Conservation (phyloP, 1,140 invertebrate genomes). For the Polypedilum pembai region DNA sequence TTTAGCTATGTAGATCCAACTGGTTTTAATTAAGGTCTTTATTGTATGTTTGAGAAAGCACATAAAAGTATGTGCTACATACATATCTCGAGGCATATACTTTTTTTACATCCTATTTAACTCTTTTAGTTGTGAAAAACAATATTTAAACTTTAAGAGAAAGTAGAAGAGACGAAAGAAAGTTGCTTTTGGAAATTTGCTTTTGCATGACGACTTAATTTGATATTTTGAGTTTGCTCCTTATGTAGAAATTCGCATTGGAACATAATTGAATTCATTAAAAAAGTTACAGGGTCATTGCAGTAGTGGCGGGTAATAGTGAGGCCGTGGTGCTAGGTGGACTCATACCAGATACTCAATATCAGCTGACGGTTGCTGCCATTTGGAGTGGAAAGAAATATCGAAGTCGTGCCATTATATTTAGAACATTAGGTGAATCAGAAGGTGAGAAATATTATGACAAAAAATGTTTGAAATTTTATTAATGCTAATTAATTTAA, state of each 20-base stretch:
- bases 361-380: slow-evolving; percentile 73
- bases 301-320: slow-evolving; percentile 75
- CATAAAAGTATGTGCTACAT: too few relatives aligned
- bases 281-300: slow-evolving; percentile 78
- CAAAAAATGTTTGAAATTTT: slow-evolving; percentile 1
- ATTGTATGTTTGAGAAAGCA: too few relatives aligned
- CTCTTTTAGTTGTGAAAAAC: too few relatives aligned
- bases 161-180: neutral
- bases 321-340: slow-evolving; percentile 72
- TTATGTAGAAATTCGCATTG: neutral
- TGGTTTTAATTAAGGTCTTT: too few relatives aligned
- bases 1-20: too few relatives aligned
- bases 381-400: slow-evolving; percentile 68
- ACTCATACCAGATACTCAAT: slow-evolving; percentile 74
- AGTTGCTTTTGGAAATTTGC: neutral
- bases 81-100: too few relatives aligned
- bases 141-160: too few relatives aligned
- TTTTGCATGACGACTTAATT: neutral
- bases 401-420: slow-evolving; percentile 73
- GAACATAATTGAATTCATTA: slow-evolving; percentile 45
- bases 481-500: slow-evolving; percentile 31
- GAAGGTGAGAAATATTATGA: neutral
- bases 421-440: slow-evolving; percentile 72
- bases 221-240: neutral
- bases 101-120: too few relatives aligned